These are phyloP conservation scores for Spatula clypeata DNA, from an alignment of 2,797 vertebrate species.

Conservation along the genomic window DNA sequence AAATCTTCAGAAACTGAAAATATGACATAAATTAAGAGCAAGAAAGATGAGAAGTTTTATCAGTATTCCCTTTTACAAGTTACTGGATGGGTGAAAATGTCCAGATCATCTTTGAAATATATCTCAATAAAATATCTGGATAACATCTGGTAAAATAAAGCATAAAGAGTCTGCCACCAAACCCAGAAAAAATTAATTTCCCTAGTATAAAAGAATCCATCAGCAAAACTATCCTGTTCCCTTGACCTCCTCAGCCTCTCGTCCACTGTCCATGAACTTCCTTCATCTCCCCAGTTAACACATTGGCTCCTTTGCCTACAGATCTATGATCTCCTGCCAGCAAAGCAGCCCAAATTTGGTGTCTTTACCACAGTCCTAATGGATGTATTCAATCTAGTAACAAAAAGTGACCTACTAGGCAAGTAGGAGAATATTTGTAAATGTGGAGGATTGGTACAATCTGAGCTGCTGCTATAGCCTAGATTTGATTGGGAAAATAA, in stretches of 20 bases:
- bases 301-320: background rate
- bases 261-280: background rate
- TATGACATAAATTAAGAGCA: background rate
- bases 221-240: slow-evolving; percentile 29
- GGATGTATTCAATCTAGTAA: slow-evolving; percentile 8
- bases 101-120: background rate
- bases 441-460: background rate
- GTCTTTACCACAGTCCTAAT: slow-evolving; percentile 27
- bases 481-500: background rate
- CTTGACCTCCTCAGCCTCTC: slow-evolving; percentile 45
- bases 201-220: background rate
- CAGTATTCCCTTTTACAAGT: background rate
- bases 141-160: background rate
- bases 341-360: slow-evolving; percentile 24
- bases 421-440: background rate
- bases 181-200: background rate
- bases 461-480: background rate
- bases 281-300: slow-evolving; percentile 39
- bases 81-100: background rate
- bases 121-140: background rate
- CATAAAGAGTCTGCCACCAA: background rate
- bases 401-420: background rate
- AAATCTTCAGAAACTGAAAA: background rate
- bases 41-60: background rate
- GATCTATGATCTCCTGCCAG: slow-evolving; percentile 25